Evolutionary conservation across 2,888 invertebrate genomes (phyloP).

Genomic region (Lobophora halterata): DNA sequence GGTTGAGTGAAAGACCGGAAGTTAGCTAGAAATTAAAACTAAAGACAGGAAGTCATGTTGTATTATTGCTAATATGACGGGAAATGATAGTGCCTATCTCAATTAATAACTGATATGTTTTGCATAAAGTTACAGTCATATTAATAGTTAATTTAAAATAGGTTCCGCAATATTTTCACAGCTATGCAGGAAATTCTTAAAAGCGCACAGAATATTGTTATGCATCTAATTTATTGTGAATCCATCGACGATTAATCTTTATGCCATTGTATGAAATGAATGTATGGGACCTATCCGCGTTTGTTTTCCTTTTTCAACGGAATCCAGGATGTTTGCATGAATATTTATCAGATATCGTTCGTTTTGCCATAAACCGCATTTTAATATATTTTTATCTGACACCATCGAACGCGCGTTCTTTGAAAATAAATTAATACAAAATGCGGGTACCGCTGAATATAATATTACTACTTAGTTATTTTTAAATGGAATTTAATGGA

Average conservation of each 20-base stretch:
- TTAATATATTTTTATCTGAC: conserved; percentile 71
- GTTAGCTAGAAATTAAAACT: no score
- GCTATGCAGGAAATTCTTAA: background rate
- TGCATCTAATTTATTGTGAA: conserved; percentile 27
- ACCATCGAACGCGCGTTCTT: conserved; percentile 31
- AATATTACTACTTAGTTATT: no score
- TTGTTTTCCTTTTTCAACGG: conserved; percentile 74
- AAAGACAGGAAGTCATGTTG: no score
- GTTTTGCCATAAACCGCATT: conserved; percentile 69
- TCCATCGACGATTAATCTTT: conserved; percentile 30
- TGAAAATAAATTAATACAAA: conserved; percentile 14
- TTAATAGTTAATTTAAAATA: no score
- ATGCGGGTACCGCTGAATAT: no score
- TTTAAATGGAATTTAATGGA: no score
- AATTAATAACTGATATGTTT: no score
- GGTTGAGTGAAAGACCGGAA: no score
- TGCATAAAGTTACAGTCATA: no score
- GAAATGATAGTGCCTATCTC: no score
- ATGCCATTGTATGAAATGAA: conserved; percentile 39
- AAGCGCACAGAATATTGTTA: conserved; percentile 12
- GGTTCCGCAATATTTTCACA: background rate
- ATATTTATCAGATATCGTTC: conserved; percentile 72
- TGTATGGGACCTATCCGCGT: no score
- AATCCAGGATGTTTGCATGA: conserved; percentile 79
- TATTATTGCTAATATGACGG: no score